Evolutionary conservation across 1,140 invertebrate species (phyloP), one percentile per base, ranked within the genome.

Genomic region (Drosophila navojoa): DNA sequence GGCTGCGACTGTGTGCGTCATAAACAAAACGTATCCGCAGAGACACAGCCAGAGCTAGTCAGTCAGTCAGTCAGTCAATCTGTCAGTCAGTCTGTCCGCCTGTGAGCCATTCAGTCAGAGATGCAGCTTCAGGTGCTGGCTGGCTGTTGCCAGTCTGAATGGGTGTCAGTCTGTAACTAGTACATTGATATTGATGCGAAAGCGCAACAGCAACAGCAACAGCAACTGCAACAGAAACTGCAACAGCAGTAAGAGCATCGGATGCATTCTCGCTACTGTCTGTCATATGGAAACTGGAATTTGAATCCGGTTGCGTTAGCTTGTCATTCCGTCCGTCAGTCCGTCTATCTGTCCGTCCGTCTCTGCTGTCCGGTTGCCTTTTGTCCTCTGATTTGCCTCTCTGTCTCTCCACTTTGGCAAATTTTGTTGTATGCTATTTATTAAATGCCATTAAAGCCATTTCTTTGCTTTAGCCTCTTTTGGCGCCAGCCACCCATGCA

Each of bases 401-500:
- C 27, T 7, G 10, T 5, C 40, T 19, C 22, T 9, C 25, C 53
- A 35, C 60, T 54, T 53, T 35, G 16, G 54, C 50, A 53, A 80
- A 66, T 66, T 71, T 79, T 63, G 71, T 70, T 75, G 77, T 66
- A 52, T 61, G 71, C 64, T 85, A 63, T 84, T 84, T 85, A 84
- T 85, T 85, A 85, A 84, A 84, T 84, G 80, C 63, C 80, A 85
- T 84, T 84, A 84, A 79, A 79, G 72, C 49, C 73, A 85, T 77
- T 73, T 84, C 80, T 82, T 76, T 71, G 42, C 52, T 77, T 59
- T 70, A 70, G 59, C 58, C 76, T 67, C 68, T 79, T 81, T 81
- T 71, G 38, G 61, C 61, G 69, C 69, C 69, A 71, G 69, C 69
- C 60, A 71, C 35, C 53, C 69, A 66, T 71, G 62, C 61, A 53